A percentile compares a stretch with the other conserved stretches of the same genome.
Evolutionary conservation across 2,888 invertebrate genomes (phyloP).

Genomic region (Clitarchus hookeri): DNA sequence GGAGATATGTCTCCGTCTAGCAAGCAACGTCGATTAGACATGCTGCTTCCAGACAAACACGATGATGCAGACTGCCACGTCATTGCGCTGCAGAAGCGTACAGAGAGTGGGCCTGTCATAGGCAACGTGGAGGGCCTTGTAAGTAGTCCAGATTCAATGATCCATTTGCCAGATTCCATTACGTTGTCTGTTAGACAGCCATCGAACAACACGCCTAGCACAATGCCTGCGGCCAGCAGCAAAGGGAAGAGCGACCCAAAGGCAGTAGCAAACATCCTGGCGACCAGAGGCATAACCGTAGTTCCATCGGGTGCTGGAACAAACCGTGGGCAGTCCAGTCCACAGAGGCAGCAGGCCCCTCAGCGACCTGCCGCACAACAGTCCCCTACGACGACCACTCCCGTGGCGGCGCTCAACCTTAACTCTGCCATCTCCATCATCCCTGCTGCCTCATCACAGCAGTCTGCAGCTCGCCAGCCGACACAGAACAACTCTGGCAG

Average conservation of each 20-base stretch:
- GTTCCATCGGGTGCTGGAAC: constrained; percentile 60
- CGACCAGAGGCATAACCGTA: constrained; percentile 77
- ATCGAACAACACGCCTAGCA: constrained; percentile 16
- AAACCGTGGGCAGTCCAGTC: constrained; percentile 26
- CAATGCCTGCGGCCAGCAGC: background rate
- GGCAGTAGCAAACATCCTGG: constrained; percentile 76
- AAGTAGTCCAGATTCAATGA: constrained; percentile 58
- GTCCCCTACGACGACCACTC: constrained; percentile 45
- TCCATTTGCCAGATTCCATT: constrained; percentile 74
- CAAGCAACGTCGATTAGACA: constrained; percentile 58
- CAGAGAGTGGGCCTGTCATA: constrained; percentile 73
- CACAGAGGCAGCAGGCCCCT: constrained; percentile 53
- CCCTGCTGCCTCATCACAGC: constrained; percentile 52
- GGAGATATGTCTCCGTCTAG: constrained; percentile 29
- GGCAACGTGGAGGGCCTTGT: constrained; percentile 70
- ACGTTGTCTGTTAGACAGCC: constrained; percentile 65
- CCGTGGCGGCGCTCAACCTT: constrained; percentile 55
- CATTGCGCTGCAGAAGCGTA: constrained; percentile 73
- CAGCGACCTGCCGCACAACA: constrained; percentile 43
- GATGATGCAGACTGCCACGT: constrained; percentile 78
- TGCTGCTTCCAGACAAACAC: constrained; percentile 69
- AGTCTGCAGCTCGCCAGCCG: constrained; percentile 30
- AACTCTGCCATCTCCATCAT: constrained; percentile 67
- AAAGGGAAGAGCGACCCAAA: constrained; percentile 61
- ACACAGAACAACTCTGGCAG: constrained; percentile 41